Conservation (phyloP, 2,113 vertebrate species). For the Pseudopipra pipra region DNA sequence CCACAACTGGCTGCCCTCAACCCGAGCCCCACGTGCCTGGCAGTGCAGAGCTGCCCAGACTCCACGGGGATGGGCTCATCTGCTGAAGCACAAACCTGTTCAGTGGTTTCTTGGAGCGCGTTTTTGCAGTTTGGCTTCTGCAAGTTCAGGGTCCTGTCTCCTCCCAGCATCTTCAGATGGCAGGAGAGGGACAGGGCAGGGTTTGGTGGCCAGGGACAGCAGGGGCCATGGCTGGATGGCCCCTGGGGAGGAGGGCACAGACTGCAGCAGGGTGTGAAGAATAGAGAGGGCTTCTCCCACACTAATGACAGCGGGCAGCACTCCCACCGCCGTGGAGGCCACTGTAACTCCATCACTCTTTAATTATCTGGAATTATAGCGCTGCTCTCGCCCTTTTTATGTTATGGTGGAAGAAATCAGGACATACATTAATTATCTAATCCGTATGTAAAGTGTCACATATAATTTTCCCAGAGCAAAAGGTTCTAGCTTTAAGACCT, state of each 20-base stretch:
- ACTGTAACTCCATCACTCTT: slow-evolving; percentile 41
- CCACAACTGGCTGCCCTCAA: background rate
- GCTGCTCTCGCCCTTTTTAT: slow-evolving; percentile 47
- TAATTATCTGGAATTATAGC: slow-evolving; percentile 76
- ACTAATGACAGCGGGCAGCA: slow-evolving; percentile 31
- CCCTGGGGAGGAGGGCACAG: background rate
- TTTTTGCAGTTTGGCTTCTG: background rate
- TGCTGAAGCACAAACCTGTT: background rate
- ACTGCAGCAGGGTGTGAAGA: slow-evolving; percentile 44
- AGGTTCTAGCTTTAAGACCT: slow-evolving; percentile 64
- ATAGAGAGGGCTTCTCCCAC: background rate
- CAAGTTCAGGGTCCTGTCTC: fast-evolving
- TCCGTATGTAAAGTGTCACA: slow-evolving; percentile 75
- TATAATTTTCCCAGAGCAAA: slow-evolving; percentile 56
- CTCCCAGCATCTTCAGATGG: background rate
- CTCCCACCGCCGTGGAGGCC: background rate
- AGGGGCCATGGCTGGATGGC: background rate
- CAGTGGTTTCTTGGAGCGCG: fast-evolving
- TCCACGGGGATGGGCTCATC: background rate
- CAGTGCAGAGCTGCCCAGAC: background rate
- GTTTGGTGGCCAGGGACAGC: background rate
- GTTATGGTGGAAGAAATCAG: slow-evolving; percentile 63
- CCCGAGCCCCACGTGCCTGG: fast-evolving
- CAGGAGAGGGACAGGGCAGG: background rate
- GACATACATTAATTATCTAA: slow-evolving; percentile 74